phyloP scores from a whole-genome alignment of 2,888 invertebrate genomes.

The Ennomos erosarius region DNA sequence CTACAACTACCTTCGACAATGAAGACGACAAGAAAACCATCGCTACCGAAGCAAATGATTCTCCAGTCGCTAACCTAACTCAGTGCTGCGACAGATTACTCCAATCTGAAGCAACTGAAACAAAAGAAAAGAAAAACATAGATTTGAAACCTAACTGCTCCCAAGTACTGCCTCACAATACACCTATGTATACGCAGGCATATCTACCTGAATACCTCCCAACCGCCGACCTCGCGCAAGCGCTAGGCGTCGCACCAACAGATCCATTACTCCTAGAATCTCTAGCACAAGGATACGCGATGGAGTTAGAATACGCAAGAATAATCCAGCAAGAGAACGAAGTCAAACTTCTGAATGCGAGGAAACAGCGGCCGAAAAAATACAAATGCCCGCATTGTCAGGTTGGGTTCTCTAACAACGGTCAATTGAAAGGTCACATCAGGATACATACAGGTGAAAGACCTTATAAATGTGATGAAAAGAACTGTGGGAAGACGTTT shows the following conservation, averaged over 20 bases:
- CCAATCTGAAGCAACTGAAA: slow-evolving; percentile 51
- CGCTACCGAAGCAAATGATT: slow-evolving; percentile 44
- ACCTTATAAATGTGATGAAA: slow-evolving; percentile 94
- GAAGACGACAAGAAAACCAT: slow-evolving; percentile 52
- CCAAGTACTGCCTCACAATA: slow-evolving; percentile 21
- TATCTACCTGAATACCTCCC: slow-evolving; percentile 72
- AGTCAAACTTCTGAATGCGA: slow-evolving; percentile 86
- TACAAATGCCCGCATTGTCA: slow-evolving; percentile 96
- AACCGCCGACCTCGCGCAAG: slow-evolving; percentile 73
- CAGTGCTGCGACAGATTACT: slow-evolving; percentile 73
- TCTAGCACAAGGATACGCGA: slow-evolving; percentile 83
- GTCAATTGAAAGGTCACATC: slow-evolving; percentile 96
- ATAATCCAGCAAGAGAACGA: slow-evolving; percentile 90
- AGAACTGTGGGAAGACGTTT: slow-evolving; percentile 94
- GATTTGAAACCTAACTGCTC: slow-evolving; percentile 10
- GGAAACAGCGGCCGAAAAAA: slow-evolving; percentile 94
- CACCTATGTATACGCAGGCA: slow-evolving; percentile 52
- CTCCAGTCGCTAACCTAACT: slow-evolving; percentile 71
- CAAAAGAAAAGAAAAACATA: slow-evolving; percentile 43
- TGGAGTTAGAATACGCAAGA: slow-evolving; percentile 89
- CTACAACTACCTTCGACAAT: slow-evolving; percentile 76
- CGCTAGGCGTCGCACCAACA: slow-evolving; percentile 75
- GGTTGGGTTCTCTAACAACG: slow-evolving; percentile 97
- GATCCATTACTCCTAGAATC: slow-evolving; percentile 81
- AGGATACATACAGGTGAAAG: slow-evolving; percentile 96